Conservation (phyloP, 2,888 invertebrate genomes). For the Spatulosminthurus flaviceps region DNA sequence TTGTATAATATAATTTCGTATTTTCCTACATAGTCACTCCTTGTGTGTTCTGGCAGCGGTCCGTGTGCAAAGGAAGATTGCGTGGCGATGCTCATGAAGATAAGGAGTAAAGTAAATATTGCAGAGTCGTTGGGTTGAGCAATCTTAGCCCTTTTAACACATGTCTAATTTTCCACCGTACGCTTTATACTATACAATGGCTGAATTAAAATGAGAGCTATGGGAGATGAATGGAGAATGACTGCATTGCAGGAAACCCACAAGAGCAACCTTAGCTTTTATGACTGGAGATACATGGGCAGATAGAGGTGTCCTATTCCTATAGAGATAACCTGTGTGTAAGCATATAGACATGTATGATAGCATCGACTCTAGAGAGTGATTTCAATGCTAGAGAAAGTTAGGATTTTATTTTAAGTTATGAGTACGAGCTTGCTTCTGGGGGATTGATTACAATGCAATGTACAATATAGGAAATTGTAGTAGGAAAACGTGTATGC, state of each 20-base stretch:
- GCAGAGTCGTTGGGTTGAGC: neutral
- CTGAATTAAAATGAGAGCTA: constrained; percentile 29
- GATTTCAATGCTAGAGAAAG: neutral
- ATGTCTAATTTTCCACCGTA: constrained; percentile 24
- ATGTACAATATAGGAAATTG: too few species aligned
- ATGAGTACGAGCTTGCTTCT: too few species aligned
- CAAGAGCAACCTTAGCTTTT: neutral
- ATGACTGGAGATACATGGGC: too few species aligned
- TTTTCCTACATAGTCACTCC: too few species aligned
- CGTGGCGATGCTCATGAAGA: neutral
- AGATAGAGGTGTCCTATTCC: too few species aligned
- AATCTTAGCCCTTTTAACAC: constrained; percentile 21
- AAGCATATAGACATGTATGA: too few species aligned
- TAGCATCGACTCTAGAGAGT: neutral
- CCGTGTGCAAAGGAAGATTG: too few species aligned
- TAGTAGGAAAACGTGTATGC: too few species aligned
- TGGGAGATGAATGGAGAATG: constrained; percentile 30
- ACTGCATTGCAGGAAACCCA: constrained; percentile 36
- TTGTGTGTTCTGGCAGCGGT: too few species aligned
- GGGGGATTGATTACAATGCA: too few species aligned
- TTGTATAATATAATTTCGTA: too few species aligned
- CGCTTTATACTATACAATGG: neutral
- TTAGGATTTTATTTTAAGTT: neutral
- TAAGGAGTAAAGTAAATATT: constrained; percentile 28
- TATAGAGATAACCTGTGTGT: too few species aligned